These are phyloP conservation scores for Neopelma chrysocephalum DNA, from an alignment of 2,797 vertebrate genomes.

Conservation along the genomic window DNA sequence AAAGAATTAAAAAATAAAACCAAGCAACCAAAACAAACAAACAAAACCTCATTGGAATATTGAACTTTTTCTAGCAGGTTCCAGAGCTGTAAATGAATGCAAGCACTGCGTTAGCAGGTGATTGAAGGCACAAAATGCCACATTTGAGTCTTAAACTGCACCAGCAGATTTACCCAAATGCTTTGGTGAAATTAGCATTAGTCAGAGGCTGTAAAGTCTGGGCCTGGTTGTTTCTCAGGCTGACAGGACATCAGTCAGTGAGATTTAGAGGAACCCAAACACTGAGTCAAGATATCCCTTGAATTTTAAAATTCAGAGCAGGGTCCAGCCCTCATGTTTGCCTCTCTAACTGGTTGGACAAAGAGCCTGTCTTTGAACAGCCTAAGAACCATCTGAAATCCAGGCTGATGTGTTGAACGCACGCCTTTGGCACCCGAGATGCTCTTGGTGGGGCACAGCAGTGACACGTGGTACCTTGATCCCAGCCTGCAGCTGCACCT, in stretches of 20 bases:
- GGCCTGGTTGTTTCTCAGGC: neutral
- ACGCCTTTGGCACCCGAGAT: neutral
- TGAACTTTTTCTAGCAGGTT: neutral
- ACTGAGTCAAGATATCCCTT: neutral
- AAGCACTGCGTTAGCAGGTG: neutral
- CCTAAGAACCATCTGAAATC: neutral
- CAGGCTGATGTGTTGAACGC: accelerated
- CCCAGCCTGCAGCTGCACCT: neutral
- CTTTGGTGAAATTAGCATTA: neutral
- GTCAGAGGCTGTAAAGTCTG: neutral
- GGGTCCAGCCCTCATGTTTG: neutral
- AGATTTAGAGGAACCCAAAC: neutral
- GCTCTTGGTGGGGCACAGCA: neutral
- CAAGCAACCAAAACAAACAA: neutral
- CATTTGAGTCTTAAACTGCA: neutral
- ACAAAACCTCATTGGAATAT: neutral
- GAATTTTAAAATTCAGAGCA: neutral
- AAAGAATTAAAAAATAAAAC: neutral
- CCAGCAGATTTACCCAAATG: neutral
- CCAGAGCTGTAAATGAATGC: neutral
- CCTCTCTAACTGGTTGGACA: neutral
- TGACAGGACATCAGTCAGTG: neutral
- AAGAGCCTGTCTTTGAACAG: neutral
- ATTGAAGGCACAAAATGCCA: neutral
- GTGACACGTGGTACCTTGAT: neutral